Conservation (phyloP, 2,113 vertebrate genomes). For the Brachypodius melanocephalos region DNA sequence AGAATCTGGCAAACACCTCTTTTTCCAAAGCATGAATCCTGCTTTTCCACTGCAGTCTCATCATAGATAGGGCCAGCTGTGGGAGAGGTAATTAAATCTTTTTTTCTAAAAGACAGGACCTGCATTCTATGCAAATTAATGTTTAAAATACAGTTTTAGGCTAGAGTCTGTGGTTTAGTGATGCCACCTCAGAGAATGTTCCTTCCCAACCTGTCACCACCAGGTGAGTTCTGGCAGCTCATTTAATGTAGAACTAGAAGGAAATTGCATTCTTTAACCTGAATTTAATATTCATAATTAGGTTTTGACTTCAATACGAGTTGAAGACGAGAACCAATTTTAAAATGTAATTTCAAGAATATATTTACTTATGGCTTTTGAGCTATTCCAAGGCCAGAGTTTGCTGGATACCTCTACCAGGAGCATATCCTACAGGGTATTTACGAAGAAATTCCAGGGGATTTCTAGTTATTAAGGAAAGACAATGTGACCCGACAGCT, state of each 20-base stretch:
- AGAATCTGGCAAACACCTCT: not conserved
- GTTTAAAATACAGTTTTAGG: not conserved
- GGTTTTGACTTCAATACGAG: not conserved
- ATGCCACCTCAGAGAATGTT: not conserved
- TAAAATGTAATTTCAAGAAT: not conserved
- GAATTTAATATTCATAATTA: not conserved
- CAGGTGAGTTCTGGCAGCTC: not conserved
- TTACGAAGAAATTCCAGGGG: not conserved
- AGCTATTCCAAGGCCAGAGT: not conserved
- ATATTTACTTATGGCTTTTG: not conserved
- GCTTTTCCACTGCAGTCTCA: not conserved
- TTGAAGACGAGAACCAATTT: not conserved
- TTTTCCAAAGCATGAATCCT: not conserved
- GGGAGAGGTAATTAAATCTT: not conserved
- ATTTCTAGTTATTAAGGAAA: not conserved
- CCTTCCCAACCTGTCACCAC: not conserved
- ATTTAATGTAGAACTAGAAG: not conserved
- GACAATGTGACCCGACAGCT: not conserved
- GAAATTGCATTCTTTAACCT: not conserved
- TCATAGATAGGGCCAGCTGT: not conserved
- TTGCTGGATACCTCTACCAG: not conserved
- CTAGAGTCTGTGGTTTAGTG: not conserved
- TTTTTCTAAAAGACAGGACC: not conserved
- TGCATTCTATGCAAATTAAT: not conserved
- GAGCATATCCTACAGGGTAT: not conserved